A percentile compares a stretch with the other conserved stretches of the same genome.
These are phyloP conservation scores for Centrocercus urophasianus DNA, from an alignment of 2,113 vertebrate species.

Conservation along the genomic window DNA sequence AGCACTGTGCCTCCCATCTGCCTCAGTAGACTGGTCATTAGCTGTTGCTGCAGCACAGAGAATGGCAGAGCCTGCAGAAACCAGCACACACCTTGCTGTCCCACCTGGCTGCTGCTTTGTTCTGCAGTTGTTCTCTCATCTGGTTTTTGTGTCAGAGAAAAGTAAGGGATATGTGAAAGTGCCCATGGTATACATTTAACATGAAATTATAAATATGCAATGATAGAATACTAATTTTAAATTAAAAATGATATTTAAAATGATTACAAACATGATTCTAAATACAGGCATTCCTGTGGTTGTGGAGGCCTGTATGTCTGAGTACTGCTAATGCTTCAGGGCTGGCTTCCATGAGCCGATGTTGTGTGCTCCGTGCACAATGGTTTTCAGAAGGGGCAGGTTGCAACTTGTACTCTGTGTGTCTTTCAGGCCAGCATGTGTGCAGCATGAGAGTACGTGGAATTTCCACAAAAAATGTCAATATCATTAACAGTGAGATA, in stretches of 20 bases:
- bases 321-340: neutral
- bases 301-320: neutral
- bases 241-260: neutral
- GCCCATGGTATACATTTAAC: neutral
- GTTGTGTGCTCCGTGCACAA: neutral
- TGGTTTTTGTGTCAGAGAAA: neutral
- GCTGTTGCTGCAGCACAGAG: neutral
- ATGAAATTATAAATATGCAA: neutral
- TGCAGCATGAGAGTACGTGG: constrained; percentile 2
- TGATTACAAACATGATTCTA: neutral
- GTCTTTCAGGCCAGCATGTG: neutral
- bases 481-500: constrained; percentile 19
- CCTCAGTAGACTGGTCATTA: neutral
- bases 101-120: neutral
- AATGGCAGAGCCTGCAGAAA: neutral
- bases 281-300: neutral
- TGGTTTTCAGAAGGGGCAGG: constrained; percentile 13
- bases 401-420: neutral
- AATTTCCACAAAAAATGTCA: constrained; percentile 23
- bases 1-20: neutral
- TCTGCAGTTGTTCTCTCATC: neutral
- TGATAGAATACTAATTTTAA: neutral
- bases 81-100: fast-evolving
- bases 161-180: neutral
- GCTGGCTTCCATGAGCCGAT: neutral